Evolutionary conservation across 2,797 vertebrate species (phyloP).

Genomic region (Tadarida brasiliensis): DNA sequence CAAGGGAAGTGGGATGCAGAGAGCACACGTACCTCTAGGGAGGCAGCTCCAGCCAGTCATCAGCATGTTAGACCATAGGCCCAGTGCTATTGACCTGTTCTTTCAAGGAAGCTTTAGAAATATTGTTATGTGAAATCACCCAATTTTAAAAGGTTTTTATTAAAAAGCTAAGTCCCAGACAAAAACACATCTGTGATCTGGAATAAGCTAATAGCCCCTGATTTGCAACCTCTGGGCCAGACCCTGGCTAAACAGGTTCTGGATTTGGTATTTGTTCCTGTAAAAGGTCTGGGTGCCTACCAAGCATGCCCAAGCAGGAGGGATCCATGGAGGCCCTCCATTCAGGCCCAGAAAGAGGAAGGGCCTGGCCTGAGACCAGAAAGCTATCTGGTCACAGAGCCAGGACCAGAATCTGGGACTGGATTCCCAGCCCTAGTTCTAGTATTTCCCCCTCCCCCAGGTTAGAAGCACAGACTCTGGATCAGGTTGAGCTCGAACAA

Average conservation of each 20-base stretch:
- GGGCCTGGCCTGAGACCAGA: background rate
- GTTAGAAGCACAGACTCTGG: background rate
- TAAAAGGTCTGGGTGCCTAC: background rate
- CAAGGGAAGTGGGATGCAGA: accelerated
- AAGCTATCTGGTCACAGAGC: background rate
- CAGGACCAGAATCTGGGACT: background rate
- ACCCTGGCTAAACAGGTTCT: background rate
- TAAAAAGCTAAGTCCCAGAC: background rate
- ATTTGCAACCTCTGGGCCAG: background rate
- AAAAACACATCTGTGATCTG: background rate
- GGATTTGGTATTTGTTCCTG: background rate
- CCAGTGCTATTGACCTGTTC: background rate
- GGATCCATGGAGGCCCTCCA: accelerated
- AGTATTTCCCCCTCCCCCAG: background rate
- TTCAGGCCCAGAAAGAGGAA: background rate
- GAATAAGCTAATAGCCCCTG: background rate
- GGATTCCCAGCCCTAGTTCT: background rate
- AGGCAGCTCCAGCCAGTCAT: background rate
- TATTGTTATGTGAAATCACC: background rate
- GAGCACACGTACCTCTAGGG: background rate
- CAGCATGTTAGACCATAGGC: no score
- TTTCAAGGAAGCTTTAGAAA: background rate
- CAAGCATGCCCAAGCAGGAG: background rate
- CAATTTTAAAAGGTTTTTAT: background rate
- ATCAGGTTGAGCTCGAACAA: background rate